Percentiles rank a stretch among this genome's conserved stretches.
Evolutionary conservation across 2,797 vertebrate genomes (phyloP).

Genomic region (Eulemur albifrons): DNA sequence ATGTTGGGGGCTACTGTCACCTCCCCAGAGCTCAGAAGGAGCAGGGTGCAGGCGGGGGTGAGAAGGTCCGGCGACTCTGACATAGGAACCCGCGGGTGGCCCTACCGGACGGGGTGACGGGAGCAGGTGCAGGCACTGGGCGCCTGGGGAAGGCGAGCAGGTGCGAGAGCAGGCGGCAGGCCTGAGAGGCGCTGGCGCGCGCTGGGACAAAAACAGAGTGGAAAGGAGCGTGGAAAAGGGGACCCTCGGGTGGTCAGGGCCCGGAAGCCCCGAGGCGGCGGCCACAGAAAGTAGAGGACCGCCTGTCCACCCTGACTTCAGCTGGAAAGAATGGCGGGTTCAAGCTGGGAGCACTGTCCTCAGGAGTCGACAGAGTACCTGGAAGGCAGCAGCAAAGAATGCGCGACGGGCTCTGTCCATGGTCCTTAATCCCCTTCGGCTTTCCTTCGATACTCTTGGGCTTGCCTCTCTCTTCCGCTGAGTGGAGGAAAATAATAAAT

Average conservation of each 20-base stretch:
- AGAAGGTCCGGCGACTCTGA: background rate
- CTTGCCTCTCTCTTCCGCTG: background rate
- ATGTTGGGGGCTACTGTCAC: background rate
- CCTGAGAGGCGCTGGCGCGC: conserved; percentile 72
- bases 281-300: background rate
- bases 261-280: conserved; percentile 29
- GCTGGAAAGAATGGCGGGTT: background rate
- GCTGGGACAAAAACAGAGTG: conserved; percentile 85
- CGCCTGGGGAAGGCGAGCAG: conserved; percentile 52
- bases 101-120: background rate
- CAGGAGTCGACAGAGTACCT: fast-evolving
- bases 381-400: fast-evolving
- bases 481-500: conserved; percentile 41
- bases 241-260: conserved; percentile 17
- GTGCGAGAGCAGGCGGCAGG: conserved; percentile 68
- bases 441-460: background rate
- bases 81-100: background rate
- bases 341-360: background rate
- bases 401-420: conserved; percentile 57
- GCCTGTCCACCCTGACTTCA: background rate
- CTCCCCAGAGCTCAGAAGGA: background rate
- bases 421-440: conserved; percentile 55
- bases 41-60: background rate
- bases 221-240: background rate
- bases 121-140: conserved; percentile 68